These are phyloP conservation scores for Meloidogyne chitwoodi DNA, from an alignment of 1,140 invertebrate genomes.

Conservation along the genomic window DNA sequence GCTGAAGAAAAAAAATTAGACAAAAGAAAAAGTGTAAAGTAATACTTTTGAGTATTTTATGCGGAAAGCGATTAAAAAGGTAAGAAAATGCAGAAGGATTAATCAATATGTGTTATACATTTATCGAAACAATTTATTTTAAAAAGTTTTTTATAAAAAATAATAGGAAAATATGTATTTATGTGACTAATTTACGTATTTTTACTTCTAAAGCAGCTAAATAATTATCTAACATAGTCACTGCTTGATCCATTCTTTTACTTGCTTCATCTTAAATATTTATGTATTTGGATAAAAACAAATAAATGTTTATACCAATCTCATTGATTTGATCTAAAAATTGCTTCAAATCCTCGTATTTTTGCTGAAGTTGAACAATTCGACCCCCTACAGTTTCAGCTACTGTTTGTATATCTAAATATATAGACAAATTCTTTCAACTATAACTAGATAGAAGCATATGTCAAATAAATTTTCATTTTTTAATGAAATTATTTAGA, in stretches of 20 bases:
- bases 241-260: slow-evolving; percentile 12
- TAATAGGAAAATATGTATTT: not conserved
- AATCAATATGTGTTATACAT: not conserved
- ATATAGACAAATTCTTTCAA: not conserved
- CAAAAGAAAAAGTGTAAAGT: not conserved
- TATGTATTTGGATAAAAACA: not conserved
- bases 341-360: slow-evolving; percentile 10
- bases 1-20: not conserved
- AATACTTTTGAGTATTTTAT: not conserved
- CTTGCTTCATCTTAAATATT: slow-evolving; percentile 12
- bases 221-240: slow-evolving; percentile 10
- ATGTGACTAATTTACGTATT: slow-evolving; percentile 3
- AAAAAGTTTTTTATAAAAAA: not conserved
- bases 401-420: slow-evolving; percentile 11
- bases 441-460: too few relatives aligned
- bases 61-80: not conserved
- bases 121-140: not conserved
- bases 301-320: slow-evolving; percentile 3
- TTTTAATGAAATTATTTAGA: too few relatives aligned
- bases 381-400: not conserved
- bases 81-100: not conserved
- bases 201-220: slow-evolving; percentile 11
- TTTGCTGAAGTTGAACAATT: slow-evolving; percentile 5
- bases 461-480: too few relatives aligned
- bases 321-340: slow-evolving; percentile 18